Evolutionary conservation across 1,140 invertebrate species (phyloP).

Genomic region (Cylas formicarius): DNA sequence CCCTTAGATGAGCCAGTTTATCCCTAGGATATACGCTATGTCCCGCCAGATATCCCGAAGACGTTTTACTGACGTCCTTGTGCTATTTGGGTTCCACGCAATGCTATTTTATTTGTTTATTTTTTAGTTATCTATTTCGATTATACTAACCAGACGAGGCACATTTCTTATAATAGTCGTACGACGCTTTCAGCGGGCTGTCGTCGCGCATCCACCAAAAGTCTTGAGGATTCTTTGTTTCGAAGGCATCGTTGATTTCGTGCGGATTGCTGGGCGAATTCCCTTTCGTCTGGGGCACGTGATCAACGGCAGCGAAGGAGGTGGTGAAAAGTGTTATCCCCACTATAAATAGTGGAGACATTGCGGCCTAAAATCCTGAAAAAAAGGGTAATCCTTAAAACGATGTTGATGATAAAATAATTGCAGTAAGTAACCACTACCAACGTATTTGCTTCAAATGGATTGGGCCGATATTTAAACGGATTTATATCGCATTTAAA

Average conservation of each 20-base stretch:
- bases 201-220: conserved; percentile 49
- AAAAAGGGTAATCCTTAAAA: conserved; percentile 5
- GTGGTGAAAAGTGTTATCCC: conserved; percentile 31
- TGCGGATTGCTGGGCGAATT: conserved; percentile 23
- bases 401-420: not conserved
- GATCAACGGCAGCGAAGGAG: conserved; percentile 26
- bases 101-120: too few relatives aligned
- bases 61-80: too few relatives aligned
- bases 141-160: conserved; percentile 25
- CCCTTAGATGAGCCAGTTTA: too few relatives aligned
- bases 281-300: conserved; percentile 24
- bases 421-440: not conserved
- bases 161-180: conserved; percentile 38
- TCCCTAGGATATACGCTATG: too few relatives aligned
- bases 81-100: too few relatives aligned
- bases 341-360: conserved; percentile 35
- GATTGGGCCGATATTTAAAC: not conserved
- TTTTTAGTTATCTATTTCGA: conserved; percentile 11
- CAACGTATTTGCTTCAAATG: not conserved
- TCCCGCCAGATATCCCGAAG: too few relatives aligned
- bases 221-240: conserved; percentile 12
- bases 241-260: conserved; percentile 24
- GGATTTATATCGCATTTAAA: not conserved
- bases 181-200: conserved; percentile 46
- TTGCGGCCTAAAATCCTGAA: conserved; percentile 18